Conservation (phyloP, 1,140 invertebrate genomes). For the Lasaia peninsularis region DNA sequence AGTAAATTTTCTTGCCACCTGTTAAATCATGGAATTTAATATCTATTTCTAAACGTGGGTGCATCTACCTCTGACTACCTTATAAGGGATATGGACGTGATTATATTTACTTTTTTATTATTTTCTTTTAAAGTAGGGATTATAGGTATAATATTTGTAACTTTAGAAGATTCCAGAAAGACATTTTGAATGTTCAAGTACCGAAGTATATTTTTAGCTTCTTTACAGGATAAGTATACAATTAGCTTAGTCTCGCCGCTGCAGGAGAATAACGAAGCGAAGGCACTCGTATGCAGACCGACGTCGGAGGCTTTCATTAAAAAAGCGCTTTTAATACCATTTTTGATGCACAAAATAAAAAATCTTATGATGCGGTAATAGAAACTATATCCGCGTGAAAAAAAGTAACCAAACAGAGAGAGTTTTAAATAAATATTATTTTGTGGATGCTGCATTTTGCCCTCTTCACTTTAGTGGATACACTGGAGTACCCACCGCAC, state of each 20-base stretch:
- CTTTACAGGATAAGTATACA: conserved; percentile 49
- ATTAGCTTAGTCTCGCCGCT: conserved; percentile 57
- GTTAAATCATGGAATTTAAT: too few relatives aligned
- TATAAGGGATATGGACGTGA: too few relatives aligned
- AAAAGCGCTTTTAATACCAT: conserved; percentile 30
- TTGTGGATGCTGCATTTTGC: conserved; percentile 53
- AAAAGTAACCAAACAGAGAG: conserved; percentile 17
- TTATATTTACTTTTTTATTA: too few relatives aligned
- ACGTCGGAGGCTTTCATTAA: conserved; percentile 41
- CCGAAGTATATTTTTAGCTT: conserved; percentile 21
- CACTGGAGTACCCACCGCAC: conserved; percentile 41
- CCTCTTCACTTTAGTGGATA: conserved; percentile 52
- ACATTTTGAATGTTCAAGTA: conserved; percentile 19
- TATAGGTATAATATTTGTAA: background rate
- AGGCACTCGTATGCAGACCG: conserved; percentile 56
- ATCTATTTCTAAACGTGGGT: too few relatives aligned
- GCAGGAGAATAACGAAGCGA: conserved; percentile 62
- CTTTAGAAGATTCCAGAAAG: background rate
- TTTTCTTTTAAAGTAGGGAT: too few relatives aligned
- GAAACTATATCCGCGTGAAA: conserved; percentile 23
- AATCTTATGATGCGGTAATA: conserved; percentile 21
- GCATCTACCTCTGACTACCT: too few relatives aligned
- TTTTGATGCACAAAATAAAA: conserved; percentile 23
- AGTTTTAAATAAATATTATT: conserved; percentile 39
- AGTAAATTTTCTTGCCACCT: too few relatives aligned